Conservation (phyloP, 2,797 vertebrate genomes). For the Echiichthys vipera region DNA sequence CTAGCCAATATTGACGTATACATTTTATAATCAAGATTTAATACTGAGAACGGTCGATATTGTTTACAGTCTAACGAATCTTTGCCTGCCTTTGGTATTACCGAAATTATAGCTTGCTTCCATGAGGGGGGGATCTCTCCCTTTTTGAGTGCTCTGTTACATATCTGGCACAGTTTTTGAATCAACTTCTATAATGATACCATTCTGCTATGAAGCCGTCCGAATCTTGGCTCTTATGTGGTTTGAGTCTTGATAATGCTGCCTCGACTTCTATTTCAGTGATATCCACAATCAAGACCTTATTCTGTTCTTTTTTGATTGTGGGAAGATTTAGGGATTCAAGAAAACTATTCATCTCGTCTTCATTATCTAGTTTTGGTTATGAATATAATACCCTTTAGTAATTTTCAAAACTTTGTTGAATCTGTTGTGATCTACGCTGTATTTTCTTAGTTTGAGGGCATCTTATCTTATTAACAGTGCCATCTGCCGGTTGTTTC, state of each 20-base stretch:
- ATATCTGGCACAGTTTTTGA: too few species aligned
- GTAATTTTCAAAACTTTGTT: too few species aligned
- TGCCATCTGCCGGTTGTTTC: background rate
- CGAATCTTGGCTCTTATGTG: too few species aligned
- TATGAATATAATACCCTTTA: too few species aligned
- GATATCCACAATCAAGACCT: background rate
- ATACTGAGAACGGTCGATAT: background rate
- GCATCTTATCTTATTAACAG: slow-evolving; percentile 5
- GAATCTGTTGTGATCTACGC: too few species aligned
- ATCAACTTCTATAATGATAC: too few species aligned
- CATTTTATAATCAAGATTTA: background rate
- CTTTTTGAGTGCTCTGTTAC: background rate
- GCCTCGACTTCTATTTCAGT: too few species aligned
- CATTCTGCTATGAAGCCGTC: too few species aligned
- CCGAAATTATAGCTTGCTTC: background rate
- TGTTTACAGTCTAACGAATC: background rate
- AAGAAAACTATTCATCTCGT: background rate
- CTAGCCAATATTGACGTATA: background rate
- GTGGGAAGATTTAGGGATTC: background rate
- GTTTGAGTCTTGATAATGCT: too few species aligned
- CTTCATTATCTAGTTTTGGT: background rate
- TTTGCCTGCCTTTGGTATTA: background rate
- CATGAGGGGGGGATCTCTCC: background rate
- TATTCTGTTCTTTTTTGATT: background rate
- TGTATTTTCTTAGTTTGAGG: too few species aligned